Conservation (phyloP, 2,888 invertebrate genomes). For the Perdita meconis region DNA sequence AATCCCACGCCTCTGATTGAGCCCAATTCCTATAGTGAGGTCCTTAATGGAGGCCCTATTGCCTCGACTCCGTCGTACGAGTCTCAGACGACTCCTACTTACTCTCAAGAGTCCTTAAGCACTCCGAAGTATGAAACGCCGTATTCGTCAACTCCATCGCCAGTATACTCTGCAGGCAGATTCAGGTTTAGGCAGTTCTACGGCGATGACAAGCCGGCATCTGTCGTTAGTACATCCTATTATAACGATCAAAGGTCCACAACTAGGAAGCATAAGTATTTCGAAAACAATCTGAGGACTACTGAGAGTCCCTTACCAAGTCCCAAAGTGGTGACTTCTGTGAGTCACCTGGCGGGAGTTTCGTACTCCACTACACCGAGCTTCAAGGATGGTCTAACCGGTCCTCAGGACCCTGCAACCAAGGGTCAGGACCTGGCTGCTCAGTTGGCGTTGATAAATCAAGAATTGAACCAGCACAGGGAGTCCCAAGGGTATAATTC, state of each 20-base stretch:
- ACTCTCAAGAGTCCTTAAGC: conserved; percentile 58
- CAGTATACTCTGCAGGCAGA: conserved; percentile 47
- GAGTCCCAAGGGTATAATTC: conserved; percentile 51
- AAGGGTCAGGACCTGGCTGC: conserved; percentile 57
- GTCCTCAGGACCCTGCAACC: conserved; percentile 43
- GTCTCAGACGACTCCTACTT: conserved; percentile 68
- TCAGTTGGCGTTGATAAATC: conserved; percentile 62
- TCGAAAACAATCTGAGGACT: conserved; percentile 46
- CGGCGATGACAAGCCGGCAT: conserved; percentile 54
- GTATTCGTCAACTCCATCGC: conserved; percentile 37
- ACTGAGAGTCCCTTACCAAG: conserved; percentile 33
- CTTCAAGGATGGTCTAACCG: conserved; percentile 34
- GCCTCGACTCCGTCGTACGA: conserved; percentile 70
- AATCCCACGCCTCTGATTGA: conserved; percentile 77
- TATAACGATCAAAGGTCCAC: conserved; percentile 54
- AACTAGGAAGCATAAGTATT: conserved; percentile 65
- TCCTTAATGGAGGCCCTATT: conserved; percentile 55
- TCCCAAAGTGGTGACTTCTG: conserved; percentile 28
- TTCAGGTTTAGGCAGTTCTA: conserved; percentile 66
- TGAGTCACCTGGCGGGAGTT: conserved; percentile 46
- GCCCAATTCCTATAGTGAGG: conserved; percentile 83
- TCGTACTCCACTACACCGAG: conserved; percentile 58
- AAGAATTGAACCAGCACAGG: conserved; percentile 57
- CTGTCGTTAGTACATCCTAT: conserved; percentile 56
- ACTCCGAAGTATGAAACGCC: conserved; percentile 70